Evolutionary conservation across 2,113 vertebrate species (phyloP).

Genomic region (Mormyrus iriodes): DNA sequence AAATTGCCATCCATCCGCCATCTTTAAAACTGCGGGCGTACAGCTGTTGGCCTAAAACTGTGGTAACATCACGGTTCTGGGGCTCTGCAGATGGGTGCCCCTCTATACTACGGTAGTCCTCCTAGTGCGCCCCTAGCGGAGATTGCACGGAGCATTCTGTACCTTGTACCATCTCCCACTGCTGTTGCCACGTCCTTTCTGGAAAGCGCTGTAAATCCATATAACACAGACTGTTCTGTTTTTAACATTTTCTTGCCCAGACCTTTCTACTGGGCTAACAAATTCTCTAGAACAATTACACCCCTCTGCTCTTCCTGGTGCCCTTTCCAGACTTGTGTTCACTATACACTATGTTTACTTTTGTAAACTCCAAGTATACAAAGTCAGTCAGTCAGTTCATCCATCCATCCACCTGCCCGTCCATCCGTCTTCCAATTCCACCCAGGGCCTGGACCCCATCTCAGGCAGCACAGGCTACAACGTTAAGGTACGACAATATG

Average conservation of each 20-base stretch:
- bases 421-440: not conserved
- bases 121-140: no score
- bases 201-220: not conserved
- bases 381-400: not conserved
- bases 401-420: not conserved
- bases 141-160: not conserved
- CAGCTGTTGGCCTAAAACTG: no score
- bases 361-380: not conserved
- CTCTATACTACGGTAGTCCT: no score
- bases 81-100: no score
- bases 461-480: not conserved
- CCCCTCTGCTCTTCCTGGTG: not conserved
- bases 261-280: not conserved
- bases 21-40: no score
- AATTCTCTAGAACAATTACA: not conserved
- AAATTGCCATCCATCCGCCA: no score
- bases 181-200: not conserved
- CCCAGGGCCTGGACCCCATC: not conserved
- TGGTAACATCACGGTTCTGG: no score
- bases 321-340: not conserved
- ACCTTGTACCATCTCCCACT: not conserved
- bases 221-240: not conserved
- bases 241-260: not conserved
- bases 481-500: not conserved
- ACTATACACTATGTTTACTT: not conserved